These are phyloP conservation scores for Scyliorhinus canicula DNA, from an alignment of 2,797 vertebrate genomes.

Conservation along the genomic window DNA sequence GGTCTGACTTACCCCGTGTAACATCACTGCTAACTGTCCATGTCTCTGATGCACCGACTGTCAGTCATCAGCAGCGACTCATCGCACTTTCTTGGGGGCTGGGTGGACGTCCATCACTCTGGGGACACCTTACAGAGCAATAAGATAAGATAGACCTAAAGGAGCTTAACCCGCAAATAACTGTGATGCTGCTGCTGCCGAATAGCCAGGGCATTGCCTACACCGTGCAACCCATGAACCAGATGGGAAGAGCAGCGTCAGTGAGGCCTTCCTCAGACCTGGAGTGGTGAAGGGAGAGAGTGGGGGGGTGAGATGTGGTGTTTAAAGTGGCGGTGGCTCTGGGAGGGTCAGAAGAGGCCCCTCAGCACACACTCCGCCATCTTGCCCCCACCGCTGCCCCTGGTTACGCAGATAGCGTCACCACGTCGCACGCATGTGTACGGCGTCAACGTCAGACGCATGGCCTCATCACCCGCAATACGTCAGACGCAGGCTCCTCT, in stretches of 20 bases:
- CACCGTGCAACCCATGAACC: not conserved
- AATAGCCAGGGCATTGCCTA: not conserved
- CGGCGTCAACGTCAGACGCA: no score
- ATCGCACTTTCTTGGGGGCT: not conserved
- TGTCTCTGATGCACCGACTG: not conserved
- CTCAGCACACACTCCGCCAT: not conserved
- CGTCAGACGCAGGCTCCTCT: no score
- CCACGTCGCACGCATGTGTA: not conserved
- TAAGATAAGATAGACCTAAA: no score
- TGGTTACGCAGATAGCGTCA: not conserved
- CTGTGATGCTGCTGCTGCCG: not conserved
- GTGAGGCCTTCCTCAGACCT: no score
- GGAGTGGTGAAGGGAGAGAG: no score
- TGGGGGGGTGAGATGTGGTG: no score
- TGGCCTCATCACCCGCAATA: no score
- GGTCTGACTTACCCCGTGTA: not conserved
- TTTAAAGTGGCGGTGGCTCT: not conserved
- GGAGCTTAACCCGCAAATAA: no score
- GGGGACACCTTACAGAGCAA: not conserved
- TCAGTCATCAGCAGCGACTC: not conserved
- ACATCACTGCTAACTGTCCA: not conserved
- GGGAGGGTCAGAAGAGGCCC: no score
- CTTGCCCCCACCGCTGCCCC: not conserved
- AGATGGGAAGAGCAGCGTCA: no score
- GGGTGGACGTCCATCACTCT: not conserved